These are phyloP conservation scores for Anoncus sp. DNA, from an alignment of 2,888 invertebrate genomes.

Conservation along the genomic window DNA sequence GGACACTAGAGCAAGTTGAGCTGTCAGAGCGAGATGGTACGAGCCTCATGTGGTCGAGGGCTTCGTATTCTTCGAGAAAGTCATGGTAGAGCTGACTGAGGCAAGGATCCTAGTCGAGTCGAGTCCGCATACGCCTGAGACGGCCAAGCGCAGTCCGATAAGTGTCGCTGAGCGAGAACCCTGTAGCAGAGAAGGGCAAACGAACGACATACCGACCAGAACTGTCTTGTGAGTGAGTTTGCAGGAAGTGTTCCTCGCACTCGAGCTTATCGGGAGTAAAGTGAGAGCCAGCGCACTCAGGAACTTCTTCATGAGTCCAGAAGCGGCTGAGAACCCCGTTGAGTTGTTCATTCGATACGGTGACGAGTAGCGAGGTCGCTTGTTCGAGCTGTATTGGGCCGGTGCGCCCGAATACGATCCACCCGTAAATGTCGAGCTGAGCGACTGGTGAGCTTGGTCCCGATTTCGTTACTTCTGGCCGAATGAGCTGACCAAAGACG, in stretches of 20 bases:
- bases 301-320: constrained; percentile 36
- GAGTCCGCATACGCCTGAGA: not conserved
- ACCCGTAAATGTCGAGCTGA: not conserved
- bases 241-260: constrained; percentile 28
- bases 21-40: not conserved
- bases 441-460: constrained; percentile 12
- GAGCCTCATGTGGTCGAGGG: not conserved
- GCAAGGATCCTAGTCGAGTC: not conserved
- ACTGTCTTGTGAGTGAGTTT: constrained; percentile 7
- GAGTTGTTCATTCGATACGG: not conserved
- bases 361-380: not conserved
- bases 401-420: no score
- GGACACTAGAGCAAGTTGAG: no score
- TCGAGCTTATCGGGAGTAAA: constrained; percentile 5
- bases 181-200: not conserved
- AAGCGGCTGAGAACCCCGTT: constrained; percentile 23
- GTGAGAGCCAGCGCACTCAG: not conserved
- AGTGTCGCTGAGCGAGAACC: not conserved
- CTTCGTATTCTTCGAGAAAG: not conserved
- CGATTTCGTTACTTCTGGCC: not conserved
- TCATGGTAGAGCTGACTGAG: not conserved
- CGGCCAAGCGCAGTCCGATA: not conserved
- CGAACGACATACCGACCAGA: constrained; percentile 19
- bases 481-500: constrained; percentile 37
- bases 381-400: no score